These are phyloP conservation scores for Aromia moschata DNA, from an alignment of 2,888 invertebrate species.

Conservation along the genomic window DNA sequence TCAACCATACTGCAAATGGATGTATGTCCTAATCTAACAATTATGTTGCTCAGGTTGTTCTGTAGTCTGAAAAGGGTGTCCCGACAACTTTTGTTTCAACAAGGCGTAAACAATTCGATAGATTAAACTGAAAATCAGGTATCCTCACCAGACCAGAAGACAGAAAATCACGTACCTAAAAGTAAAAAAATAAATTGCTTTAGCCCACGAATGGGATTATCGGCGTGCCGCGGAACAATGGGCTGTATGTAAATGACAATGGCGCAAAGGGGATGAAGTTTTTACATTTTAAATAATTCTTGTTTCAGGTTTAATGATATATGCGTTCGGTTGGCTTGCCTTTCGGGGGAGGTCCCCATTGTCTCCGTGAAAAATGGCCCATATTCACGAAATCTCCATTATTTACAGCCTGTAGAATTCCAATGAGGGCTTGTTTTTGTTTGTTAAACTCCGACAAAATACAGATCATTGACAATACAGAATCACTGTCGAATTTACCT, in stretches of 20 bases:
- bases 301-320: constrained; percentile 13
- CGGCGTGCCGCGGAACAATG: background rate
- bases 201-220: background rate
- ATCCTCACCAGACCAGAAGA: background rate
- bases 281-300: constrained; percentile 12
- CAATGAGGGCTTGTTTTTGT: too few species aligned
- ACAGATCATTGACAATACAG: too few species aligned
- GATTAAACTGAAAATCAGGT: too few species aligned
- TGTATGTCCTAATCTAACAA: too few species aligned
- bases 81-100: too few species aligned
- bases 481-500: too few species aligned
- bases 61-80: too few species aligned
- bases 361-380: constrained; percentile 15
- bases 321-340: constrained; percentile 8
- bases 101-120: too few species aligned
- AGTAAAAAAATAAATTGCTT: background rate
- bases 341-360: constrained; percentile 1
- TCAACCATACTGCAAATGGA: too few species aligned
- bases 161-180: background rate
- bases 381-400: background rate
- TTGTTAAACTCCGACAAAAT: too few species aligned
- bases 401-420: too few species aligned
- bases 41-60: too few species aligned
- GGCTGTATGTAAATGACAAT: background rate
- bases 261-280: background rate